Conservation (phyloP, 2,888 invertebrate genomes). For the Ochlodes sylvanus region DNA sequence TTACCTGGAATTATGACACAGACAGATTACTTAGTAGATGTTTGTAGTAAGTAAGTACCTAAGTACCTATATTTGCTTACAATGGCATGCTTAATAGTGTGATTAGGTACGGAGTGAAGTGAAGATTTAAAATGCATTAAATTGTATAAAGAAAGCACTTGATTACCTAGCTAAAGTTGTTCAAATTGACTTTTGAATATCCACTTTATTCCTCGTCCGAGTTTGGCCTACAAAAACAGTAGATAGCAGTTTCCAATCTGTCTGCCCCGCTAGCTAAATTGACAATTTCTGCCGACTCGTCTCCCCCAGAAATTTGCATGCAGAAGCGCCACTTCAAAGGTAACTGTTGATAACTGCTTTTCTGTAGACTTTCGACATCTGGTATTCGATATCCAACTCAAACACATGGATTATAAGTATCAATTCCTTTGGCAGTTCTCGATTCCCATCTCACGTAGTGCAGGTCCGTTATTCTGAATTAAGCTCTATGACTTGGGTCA, state of each 20-base stretch:
- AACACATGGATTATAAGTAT: slow-evolving; percentile 26
- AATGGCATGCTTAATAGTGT: too few species aligned
- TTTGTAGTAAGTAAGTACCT: too few species aligned
- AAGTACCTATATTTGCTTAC: too few species aligned
- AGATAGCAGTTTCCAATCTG: slow-evolving; percentile 42
- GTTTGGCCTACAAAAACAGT: slow-evolving; percentile 32
- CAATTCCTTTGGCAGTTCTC: slow-evolving; percentile 40
- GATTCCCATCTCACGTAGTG: neutral
- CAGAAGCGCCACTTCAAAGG: slow-evolving; percentile 85
- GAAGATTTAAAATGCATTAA: too few species aligned
- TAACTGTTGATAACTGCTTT: slow-evolving; percentile 73
- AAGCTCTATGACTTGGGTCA: slow-evolving; percentile 34
- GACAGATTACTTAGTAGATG: too few species aligned
- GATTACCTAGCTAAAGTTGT: neutral
- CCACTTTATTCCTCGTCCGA: slow-evolving; percentile 12
- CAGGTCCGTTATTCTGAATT: neutral
- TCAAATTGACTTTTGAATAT: slow-evolving; percentile 9
- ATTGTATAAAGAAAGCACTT: neutral
- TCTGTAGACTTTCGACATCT: slow-evolving; percentile 48
- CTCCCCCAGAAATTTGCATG: slow-evolving; percentile 76
- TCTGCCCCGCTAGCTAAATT: slow-evolving; percentile 58
- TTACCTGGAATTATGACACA: too few species aligned
- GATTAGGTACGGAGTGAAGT: too few species aligned
- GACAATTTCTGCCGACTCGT: slow-evolving; percentile 61
- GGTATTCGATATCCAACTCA: slow-evolving; percentile 38